Base-by-base conservation (phyloP, 2,888 invertebrate species). In the Pocota personata region DNA sequence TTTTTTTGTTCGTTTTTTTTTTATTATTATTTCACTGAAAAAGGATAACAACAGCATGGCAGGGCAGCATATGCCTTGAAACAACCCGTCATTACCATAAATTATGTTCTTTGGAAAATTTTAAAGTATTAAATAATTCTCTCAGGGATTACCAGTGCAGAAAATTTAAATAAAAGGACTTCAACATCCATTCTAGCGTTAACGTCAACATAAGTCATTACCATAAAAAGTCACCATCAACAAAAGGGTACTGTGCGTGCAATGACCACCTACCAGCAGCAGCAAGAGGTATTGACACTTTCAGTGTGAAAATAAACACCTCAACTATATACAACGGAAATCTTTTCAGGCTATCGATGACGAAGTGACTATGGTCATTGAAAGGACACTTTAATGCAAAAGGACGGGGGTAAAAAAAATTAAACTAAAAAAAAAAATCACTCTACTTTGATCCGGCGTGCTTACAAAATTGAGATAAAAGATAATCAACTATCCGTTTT, bases 221-320 rank as follows among this genome's bases (percentile, higher is more conserved):
- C 46, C 66, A 76, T 76, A 66, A 76, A 57, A 57, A 16, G 2
- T 4, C 12, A 21, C 46, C 57, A 27, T 27, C 46, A 37, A 14
- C 16, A 5, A 12, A 64, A 57, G 16, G 55, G 55, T 60, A 32
- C 21, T 64, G 14, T 21, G 46, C 60, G 55, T 64, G 64, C 24
- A 55, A 21, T 30, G 40, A 14, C 35, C 40, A 24, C 27, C 48
- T 4, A 57, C 10, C 3, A 40, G 19, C 12, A n/a, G n/a, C 19
- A 21, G 24, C 6, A 21, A n/a, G 4, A 32, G 19, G 21, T 52
- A 55, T 57, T 35, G 46, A 67, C 67, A 76, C 66, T 27, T 19
- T 48, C 8, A 30, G 76, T 58, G 58, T 58, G 76, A 76, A 76
- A 58, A 50, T 76, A 48, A 57, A 60, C 50, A 60, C 35, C 14